Evolutionary conservation across 2,113 vertebrate species (phyloP).

Genomic region (Noctilio leporinus): DNA sequence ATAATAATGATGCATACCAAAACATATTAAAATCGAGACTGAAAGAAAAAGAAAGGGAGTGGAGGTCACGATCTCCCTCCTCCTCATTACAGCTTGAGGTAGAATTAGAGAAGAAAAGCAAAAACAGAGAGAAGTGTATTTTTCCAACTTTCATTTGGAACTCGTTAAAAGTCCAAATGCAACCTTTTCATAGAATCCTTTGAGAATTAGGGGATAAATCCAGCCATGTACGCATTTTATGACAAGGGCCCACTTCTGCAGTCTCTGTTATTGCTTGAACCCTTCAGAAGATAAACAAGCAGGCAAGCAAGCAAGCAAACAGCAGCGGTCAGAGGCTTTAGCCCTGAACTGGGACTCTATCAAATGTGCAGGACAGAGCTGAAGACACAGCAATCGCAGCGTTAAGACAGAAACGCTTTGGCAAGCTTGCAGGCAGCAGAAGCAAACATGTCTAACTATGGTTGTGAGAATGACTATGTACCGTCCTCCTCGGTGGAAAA

Average conservation of each 20-base stretch:
- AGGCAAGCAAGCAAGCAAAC: not conserved
- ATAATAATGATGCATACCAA: not conserved
- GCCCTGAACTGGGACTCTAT: not conserved
- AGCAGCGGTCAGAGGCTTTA: not conserved
- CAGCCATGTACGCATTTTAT: not conserved
- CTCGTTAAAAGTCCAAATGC: not conserved
- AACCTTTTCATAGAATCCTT: not conserved
- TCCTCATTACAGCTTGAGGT: not conserved
- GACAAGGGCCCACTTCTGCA: not conserved
- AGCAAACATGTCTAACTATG: not conserved
- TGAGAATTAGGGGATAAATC: not conserved
- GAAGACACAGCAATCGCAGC: not conserved
- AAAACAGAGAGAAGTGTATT: not conserved
- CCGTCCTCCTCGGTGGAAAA: constrained; percentile 89
- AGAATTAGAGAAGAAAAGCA: not conserved
- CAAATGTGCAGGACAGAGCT: not conserved
- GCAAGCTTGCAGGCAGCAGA: not conserved
- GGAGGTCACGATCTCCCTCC: not conserved
- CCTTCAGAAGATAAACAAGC: not conserved
- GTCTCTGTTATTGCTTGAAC: not conserved
- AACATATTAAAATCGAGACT: not conserved
- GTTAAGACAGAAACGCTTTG: not conserved
- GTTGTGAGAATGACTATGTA: constrained; percentile 55
- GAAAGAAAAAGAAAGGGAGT: not conserved
- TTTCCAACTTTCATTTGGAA: not conserved